Base-by-base conservation (phyloP, 2,888 invertebrate genomes). In the Beris chalybata region DNA sequence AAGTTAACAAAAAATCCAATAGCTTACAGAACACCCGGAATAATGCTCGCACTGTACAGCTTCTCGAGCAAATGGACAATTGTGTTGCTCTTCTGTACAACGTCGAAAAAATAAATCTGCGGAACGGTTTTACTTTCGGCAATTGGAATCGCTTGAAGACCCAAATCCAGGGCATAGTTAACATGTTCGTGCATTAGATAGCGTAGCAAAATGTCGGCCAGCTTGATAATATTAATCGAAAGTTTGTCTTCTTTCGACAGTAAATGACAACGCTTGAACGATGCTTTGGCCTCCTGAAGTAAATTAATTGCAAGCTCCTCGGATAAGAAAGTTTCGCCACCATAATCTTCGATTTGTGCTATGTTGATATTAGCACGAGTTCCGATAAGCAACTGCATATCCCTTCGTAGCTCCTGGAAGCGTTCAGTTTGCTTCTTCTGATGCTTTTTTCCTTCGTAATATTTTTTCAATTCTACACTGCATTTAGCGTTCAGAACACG, bases 241-340 rank as follows among this genome's bases (percentile, higher is more conserved):
- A 91, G 78, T 71, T 97, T 95, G 59, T 87, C 86, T 2, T 87
- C 83, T 66, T 87, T 88, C 4, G 96, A 97, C 3, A 97, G 80
- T 75, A 91, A 83, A 70, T 92, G 89, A 77, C 96, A 96, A 68
- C 97, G 84, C 72, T 91, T 88, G 73, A 97, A 92, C 0, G 97
- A 95, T 45, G 91, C 87, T 79, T 94, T 93, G 1, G 94, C 91
- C 76, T 95, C 93, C 77, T 93, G 93, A 48, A 99, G 82, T 76
- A 98, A 86, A 74, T 89, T 92, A 71, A 95, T 93, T 0, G 96
- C 96, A 4, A 97, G 85, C 76, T 95, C 93, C 79, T 97, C 97
- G 1, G 96, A 96, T 0, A 99, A 85, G 78, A 97, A 96, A 0
- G 96, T 98, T 82, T 99, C 97, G 0, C 95, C 97, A 3, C 96